A percentile compares a stretch with the other conserved stretches of the same genome.
These are phyloP conservation scores for Drosophila orosa DNA, from an alignment of 1,140 invertebrate species.

Conservation along the genomic window DNA sequence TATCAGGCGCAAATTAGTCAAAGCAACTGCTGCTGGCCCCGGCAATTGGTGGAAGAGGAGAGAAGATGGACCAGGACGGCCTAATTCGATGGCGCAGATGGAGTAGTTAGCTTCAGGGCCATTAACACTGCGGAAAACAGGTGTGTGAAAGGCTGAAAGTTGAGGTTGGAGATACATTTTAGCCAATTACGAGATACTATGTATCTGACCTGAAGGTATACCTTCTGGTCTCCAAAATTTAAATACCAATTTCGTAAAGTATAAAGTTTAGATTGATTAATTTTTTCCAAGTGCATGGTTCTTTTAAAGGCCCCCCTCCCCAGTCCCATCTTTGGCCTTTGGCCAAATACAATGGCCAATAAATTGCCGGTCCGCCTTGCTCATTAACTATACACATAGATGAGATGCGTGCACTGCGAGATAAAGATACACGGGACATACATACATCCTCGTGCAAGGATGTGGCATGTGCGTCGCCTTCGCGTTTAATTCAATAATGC, in stretches of 20 bases:
- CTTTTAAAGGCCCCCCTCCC: background rate
- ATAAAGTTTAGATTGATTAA: no score
- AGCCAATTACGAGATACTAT: background rate
- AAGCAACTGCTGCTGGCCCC: conserved; percentile 47
- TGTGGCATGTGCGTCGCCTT: conserved; percentile 18
- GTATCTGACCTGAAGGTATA: no score
- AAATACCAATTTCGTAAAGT: no score
- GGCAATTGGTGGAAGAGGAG: background rate
- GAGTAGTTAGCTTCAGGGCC: background rate
- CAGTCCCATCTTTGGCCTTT: background rate
- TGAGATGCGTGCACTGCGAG: background rate
- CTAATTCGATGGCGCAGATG: conserved; percentile 18
- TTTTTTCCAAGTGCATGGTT: background rate
- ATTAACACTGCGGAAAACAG: conserved; percentile 11
- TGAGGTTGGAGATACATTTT: background rate
- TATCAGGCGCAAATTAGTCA: conserved; percentile 67
- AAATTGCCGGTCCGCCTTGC: conserved; percentile 47
- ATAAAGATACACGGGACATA: conserved; percentile 1
- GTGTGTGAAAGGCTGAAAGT: background rate
- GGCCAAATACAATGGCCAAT: conserved; percentile 46
- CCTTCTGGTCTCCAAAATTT: no score
- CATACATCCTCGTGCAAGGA: conserved; percentile 6
- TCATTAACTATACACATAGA: conserved; percentile 40
- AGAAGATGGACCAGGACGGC: background rate
- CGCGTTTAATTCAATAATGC: conserved; percentile 75